phyloP scores from a whole-genome alignment of 2,797 vertebrate species.

The Natrix natrix region DNA sequence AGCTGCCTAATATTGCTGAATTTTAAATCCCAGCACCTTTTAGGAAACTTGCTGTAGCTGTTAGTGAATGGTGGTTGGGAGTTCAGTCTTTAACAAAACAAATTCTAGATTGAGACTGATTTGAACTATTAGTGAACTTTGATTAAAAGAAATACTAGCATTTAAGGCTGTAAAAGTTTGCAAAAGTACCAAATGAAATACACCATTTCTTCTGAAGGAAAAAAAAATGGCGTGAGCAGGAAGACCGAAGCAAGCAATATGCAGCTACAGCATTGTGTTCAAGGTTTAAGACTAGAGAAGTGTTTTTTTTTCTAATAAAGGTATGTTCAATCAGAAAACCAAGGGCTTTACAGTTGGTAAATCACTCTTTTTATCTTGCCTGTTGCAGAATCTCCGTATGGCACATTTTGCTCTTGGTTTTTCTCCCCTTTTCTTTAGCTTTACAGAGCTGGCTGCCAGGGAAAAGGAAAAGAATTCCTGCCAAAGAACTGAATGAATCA shows the following conservation, averaged over 20 bases:
- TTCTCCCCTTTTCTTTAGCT: background rate
- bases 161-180: too few species aligned
- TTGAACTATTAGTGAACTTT: background rate
- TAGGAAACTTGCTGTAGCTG: background rate
- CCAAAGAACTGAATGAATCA: background rate
- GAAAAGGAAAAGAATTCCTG: background rate
- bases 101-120: background rate
- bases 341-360: background rate
- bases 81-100: background rate
- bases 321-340: background rate
- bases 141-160: background rate
- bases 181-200: background rate
- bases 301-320: too few species aligned
- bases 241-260: background rate
- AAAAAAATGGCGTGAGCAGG: background rate
- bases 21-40: background rate
- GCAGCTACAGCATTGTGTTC: background rate
- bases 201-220: background rate
- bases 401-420: background rate
- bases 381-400: background rate
- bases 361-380: background rate
- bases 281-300: background rate
- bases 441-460: background rate
- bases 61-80: background rate
- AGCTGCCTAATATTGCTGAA: background rate